phyloP scores from a whole-genome alignment of 2,113 vertebrate genomes.

The Oreochromis aureus region DNA sequence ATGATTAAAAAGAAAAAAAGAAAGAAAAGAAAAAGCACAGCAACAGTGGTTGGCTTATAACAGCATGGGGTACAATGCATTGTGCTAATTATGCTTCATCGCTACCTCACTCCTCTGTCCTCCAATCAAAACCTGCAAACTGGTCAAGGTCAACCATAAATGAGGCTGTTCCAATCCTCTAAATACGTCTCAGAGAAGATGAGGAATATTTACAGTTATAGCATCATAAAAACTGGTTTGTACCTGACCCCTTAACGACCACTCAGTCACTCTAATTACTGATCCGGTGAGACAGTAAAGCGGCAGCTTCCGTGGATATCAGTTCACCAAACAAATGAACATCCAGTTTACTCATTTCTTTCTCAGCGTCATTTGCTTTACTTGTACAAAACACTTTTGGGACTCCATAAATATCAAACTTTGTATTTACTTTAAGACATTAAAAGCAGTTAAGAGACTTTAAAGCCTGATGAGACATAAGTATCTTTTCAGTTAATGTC shows the following conservation, averaged over 20 bases:
- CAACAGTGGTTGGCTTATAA: neutral
- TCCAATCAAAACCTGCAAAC: neutral
- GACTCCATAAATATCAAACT: neutral
- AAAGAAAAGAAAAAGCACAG: neutral
- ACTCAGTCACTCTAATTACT: neutral
- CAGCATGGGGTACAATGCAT: neutral
- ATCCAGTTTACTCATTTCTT: neutral
- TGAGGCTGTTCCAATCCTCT: neutral
- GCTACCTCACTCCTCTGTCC: neutral
- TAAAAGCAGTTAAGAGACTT: neutral
- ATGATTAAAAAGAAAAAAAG: neutral
- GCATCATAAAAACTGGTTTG: neutral
- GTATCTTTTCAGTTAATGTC: neutral
- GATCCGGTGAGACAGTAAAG: neutral
- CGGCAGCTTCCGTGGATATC: neutral
- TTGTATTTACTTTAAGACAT: neutral
- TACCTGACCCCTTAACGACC: neutral
- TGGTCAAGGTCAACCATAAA: neutral
- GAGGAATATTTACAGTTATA: neutral
- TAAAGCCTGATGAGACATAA: neutral
- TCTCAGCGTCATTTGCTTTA: neutral
- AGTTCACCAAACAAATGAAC: neutral
- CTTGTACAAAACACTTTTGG: neutral
- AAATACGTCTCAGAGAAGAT: neutral
- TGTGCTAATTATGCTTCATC: neutral